These are phyloP conservation scores for Sepiola atlantica DNA, from an alignment of 2,888 invertebrate species.

Conservation along the genomic window DNA sequence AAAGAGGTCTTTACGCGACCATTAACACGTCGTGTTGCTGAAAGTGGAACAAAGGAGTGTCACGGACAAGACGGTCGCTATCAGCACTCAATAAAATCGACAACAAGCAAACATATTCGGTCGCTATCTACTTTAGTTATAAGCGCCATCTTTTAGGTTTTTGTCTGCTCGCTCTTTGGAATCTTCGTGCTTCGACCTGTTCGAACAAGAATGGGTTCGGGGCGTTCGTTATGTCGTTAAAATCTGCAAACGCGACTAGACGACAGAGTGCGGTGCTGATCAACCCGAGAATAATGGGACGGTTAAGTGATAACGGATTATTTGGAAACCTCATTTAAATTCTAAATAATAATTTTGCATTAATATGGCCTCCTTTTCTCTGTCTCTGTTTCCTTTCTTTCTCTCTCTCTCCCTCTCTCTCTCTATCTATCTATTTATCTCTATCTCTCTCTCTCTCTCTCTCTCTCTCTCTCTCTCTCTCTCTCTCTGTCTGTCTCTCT, in stretches of 20 bases:
- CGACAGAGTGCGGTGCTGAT: background rate
- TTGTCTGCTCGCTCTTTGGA: background rate
- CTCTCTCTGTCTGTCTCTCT: too few relatives aligned
- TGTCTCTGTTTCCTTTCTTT: background rate
- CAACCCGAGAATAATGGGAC: background rate
- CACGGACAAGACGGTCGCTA: background rate
- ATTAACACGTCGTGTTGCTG: conserved; percentile 32
- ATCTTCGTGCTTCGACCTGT: background rate
- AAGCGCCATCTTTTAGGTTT: background rate
- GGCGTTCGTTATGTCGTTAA: background rate
- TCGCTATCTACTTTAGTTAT: background rate
- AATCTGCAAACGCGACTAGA: background rate
- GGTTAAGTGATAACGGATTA: background rate
- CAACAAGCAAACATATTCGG: background rate
- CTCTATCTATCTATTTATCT: background rate
- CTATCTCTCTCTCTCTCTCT: too few relatives aligned
- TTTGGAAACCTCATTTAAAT: background rate
- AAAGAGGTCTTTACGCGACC: conserved; percentile 13
- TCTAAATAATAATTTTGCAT: background rate
- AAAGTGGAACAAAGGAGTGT: background rate
- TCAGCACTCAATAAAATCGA: background rate
- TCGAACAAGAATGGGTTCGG: background rate
- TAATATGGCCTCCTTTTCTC: background rate
- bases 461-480: too few relatives aligned
- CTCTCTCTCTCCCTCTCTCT: background rate